Evolutionary conservation across 2,888 invertebrate species (phyloP).

Genomic region (Limnephilus auricula): DNA sequence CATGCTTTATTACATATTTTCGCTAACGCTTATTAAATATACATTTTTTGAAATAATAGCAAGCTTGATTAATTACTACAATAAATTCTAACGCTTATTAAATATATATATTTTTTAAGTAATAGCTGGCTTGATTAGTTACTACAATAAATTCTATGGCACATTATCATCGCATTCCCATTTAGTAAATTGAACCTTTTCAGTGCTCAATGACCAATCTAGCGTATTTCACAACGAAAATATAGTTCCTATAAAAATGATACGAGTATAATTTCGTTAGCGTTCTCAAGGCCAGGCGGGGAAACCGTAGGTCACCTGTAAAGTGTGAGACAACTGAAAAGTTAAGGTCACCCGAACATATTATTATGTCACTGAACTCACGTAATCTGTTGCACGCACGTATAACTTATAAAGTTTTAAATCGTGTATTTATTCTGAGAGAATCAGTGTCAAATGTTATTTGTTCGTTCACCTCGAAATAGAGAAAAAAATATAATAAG

Average conservation of each 20-base stretch:
- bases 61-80: no score
- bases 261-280: neutral
- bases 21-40: no score
- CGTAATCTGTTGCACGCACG: conserved; percentile 9
- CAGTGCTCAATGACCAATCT: neutral
- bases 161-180: no score
- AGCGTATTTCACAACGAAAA: neutral
- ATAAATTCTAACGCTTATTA: no score
- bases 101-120: no score
- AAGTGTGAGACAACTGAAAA: neutral
- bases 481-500: neutral
- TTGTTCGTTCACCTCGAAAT: neutral
- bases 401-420: neutral
- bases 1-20: no score
- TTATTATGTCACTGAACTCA: conserved; percentile 43
- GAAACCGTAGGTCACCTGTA: neutral
- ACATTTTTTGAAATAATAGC: no score
- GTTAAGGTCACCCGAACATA: conserved; percentile 9
- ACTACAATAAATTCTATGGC: no score
- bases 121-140: no score
- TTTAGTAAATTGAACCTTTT: neutral
- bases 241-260: neutral
- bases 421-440: neutral
- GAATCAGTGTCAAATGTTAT: neutral
- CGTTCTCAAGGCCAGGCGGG: neutral